Conservation (phyloP, 2,888 invertebrate species). For the Meta bourneti region DNA sequence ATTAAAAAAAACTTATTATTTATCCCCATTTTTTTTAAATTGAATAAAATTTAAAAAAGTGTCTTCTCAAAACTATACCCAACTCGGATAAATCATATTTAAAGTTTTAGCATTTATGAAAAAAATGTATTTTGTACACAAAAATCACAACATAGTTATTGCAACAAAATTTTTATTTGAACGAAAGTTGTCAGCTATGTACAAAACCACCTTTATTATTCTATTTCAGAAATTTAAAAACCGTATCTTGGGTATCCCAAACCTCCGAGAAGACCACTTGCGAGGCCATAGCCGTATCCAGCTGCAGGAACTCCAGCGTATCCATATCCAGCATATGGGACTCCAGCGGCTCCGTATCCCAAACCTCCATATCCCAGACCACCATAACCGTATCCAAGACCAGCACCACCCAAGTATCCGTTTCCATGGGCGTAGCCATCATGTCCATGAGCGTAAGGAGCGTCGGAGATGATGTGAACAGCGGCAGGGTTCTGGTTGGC, state of each 20-base stretch:
- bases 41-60: too few relatives aligned
- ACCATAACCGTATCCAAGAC: constrained; percentile 10
- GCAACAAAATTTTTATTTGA: not conserved
- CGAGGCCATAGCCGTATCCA: constrained; percentile 6
- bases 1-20: too few relatives aligned
- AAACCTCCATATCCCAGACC: constrained; percentile 12
- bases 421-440: not conserved
- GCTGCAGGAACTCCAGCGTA: not conserved
- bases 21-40: too few relatives aligned
- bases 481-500: constrained; percentile 45
- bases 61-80: too few relatives aligned
- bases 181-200: not conserved
- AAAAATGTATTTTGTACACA: not conserved
- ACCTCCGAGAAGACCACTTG: not conserved
- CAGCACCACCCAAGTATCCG: not conserved
- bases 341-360: constrained; percentile 14
- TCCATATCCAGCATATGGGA: constrained; percentile 5
- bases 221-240: not conserved
- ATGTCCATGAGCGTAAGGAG: not conserved
- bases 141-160: not conserved
- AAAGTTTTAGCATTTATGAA: too few relatives aligned
- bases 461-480: constrained; percentile 33
- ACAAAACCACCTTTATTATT: not conserved
- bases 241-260: constrained; percentile 40
- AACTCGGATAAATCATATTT: too few relatives aligned